These are phyloP conservation scores for Kryptolebias ocellatus DNA, from an alignment of 2,797 vertebrate genomes.

Conservation along the genomic window DNA sequence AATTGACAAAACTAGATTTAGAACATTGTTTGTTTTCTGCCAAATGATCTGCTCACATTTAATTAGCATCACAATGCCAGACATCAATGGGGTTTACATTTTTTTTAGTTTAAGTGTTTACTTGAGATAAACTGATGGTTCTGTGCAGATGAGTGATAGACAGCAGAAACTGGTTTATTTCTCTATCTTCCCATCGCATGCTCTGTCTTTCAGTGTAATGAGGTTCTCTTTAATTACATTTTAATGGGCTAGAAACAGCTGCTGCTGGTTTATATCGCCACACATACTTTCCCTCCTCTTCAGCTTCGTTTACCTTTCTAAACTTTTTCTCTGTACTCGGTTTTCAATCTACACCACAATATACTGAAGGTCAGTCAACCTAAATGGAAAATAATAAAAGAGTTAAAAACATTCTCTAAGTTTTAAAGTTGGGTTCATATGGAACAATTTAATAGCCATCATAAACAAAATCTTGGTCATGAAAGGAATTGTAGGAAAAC, in stretches of 20 bases:
- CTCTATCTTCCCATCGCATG: constrained; percentile 45
- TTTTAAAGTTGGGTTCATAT: too few species aligned
- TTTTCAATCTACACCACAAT: not conserved
- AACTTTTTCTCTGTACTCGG: not conserved
- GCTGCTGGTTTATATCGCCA: constrained; percentile 54
- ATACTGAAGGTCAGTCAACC: too few species aligned
- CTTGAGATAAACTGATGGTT: constrained; percentile 56
- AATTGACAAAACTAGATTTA: constrained; percentile 47
- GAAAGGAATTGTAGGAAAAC: too few species aligned
- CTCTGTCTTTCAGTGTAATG: constrained; percentile 64
- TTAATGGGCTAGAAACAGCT: constrained; percentile 73
- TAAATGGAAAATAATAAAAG: too few species aligned
- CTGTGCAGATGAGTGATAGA: constrained; percentile 59
- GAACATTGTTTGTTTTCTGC: constrained; percentile 51
- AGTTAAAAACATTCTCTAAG: too few species aligned
- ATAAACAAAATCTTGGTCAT: too few species aligned
- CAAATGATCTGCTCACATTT: constrained; percentile 54
- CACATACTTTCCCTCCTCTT: constrained; percentile 29
- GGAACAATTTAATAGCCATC: too few species aligned
- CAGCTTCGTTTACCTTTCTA: constrained; percentile 2
- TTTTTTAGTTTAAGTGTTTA: constrained; percentile 22
- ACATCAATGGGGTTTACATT: constrained; percentile 16
- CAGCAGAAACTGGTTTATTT: constrained; percentile 57
- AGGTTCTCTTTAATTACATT: constrained; percentile 75
- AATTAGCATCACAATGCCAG: constrained; percentile 54